Base-by-base conservation (phyloP, 2,888 invertebrate species). In the Mythimna albipuncta region DNA sequence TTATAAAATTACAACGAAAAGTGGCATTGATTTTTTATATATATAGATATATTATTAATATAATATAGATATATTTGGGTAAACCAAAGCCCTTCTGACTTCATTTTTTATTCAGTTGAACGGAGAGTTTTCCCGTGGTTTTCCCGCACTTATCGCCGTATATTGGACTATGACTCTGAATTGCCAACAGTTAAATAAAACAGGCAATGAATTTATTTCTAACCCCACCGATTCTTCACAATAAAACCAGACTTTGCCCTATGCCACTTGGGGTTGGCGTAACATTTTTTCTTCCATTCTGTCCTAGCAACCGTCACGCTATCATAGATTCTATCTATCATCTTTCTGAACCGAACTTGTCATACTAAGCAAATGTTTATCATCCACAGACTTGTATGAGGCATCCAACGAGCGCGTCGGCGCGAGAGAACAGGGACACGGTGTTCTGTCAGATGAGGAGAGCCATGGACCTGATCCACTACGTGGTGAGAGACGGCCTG, bases 381-480 rank as follows among this genome's bases (percentile, higher is more conserved):
- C 16, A 10, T 57, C 59, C 32, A 68, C 91, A 98, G 98, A 98
- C 99, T 26, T 99, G 99, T 92, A 96, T 99, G 82, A 97, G 99
- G 88, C 99, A 99, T 95, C 99, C 99, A 32, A 99, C 99, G 87
- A 98, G 99, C 93, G 97, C 98, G 64, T 98, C 99, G 69, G 99
- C 99, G 0, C 97, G 98, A 82, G 99, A 99, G 94, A 99, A 99
- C 94, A 97, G 99, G 11, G 99, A 99, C 93, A 99, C 99, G 0
- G 99, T 99, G 62, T 99, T 99, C 96, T 99, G 99, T 92, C 99
- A 99, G 95, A 99, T 99, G 98, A 97, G 99, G 78, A 97, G 99
- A 81, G 99, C 99, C 38, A 98, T 99, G 98, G 99, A 99, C 96
- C 97, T 99, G 83, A 99, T 99, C 87, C 99, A 99, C 95, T 99